phyloP scores from a whole-genome alignment of 2,797 vertebrate genomes.

The Eutrigla gurnardus region DNA sequence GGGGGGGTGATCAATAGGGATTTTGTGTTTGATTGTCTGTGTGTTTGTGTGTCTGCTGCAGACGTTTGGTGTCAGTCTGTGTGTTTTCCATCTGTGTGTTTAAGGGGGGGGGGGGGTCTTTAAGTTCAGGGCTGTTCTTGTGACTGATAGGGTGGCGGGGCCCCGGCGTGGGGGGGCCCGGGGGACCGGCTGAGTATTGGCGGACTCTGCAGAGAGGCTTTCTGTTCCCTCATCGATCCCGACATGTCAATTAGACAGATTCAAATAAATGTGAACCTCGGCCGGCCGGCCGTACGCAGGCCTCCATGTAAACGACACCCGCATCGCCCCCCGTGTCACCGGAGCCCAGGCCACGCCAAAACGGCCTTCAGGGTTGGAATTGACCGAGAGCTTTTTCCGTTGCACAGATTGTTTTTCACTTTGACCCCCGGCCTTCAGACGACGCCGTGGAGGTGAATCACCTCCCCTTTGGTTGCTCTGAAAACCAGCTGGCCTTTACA shows the following conservation, averaged over 20 bases:
- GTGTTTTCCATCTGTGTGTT: constrained; percentile 53
- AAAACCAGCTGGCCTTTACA: constrained; percentile 28
- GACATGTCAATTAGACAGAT: constrained; percentile 82
- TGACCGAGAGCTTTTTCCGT: constrained; percentile 71
- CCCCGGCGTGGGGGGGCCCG: constrained; percentile 58
- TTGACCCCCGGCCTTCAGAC: constrained; percentile 62
- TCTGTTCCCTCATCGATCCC: constrained; percentile 80
- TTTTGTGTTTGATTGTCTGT: constrained; percentile 76
- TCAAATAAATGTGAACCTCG: constrained; percentile 82
- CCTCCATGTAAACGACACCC: constrained; percentile 76
- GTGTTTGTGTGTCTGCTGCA: constrained; percentile 32
- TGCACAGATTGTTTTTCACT: constrained; percentile 78
- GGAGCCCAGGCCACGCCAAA: constrained; percentile 61
- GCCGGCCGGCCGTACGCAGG: constrained; percentile 55
- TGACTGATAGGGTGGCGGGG: constrained; percentile 79
- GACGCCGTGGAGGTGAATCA: constrained; percentile 48
- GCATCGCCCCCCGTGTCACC: constrained; percentile 63
- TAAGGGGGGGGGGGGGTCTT: constrained; percentile 62
- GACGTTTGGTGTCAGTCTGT: constrained; percentile 40
- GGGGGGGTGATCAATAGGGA: constrained; percentile 81
- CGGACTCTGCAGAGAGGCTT: constrained; percentile 71
- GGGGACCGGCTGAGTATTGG: constrained; percentile 77
- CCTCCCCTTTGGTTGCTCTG: constrained; percentile 51
- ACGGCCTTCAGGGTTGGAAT: constrained; percentile 65
- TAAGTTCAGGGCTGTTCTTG: constrained; percentile 71